A percentile compares a stretch with the other conserved stretches of the same genome.
These are phyloP conservation scores for Neomorphus geoffroyi DNA, from an alignment of 2,797 vertebrate species.

Conservation along the genomic window DNA sequence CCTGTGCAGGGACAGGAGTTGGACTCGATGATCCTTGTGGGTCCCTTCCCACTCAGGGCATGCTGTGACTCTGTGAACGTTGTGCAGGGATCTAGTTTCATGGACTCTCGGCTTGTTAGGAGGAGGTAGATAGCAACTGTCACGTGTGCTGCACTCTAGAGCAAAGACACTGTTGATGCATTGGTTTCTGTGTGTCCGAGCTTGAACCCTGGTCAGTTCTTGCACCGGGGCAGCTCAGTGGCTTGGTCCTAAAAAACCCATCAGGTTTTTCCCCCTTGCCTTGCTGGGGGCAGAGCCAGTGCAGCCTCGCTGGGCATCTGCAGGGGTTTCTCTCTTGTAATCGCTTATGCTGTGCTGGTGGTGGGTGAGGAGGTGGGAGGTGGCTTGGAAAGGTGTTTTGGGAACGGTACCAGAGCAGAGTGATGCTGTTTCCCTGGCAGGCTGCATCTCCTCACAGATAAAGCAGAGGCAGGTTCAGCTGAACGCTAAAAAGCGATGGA, in stretches of 20 bases:
- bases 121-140: fast-evolving
- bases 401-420: fast-evolving
- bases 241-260: fast-evolving
- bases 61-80: too few species aligned
- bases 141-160: fast-evolving
- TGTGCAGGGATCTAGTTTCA: fast-evolving
- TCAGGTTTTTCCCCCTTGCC: not conserved
- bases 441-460: not conserved
- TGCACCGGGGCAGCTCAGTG: fast-evolving
- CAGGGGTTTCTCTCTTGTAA: not conserved
- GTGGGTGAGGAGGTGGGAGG: not conserved
- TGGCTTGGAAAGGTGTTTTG: fast-evolving
- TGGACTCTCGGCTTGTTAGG: fast-evolving
- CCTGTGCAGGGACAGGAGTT: fast-evolving
- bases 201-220: not conserved
- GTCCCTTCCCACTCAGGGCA: too few species aligned
- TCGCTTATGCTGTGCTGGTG: fast-evolving
- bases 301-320: too few species aligned
- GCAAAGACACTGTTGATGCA: fast-evolving
- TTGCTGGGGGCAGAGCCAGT: not conserved
- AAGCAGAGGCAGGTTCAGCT: not conserved
- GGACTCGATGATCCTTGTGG: too few species aligned
- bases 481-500: fast-evolving
- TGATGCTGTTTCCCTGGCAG: fast-evolving
- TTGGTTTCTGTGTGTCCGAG: not conserved